Evolutionary conservation across 2,888 invertebrate species (phyloP), one percentile per base, ranked within the genome.

Genomic region (Drosophila birchii): DNA sequence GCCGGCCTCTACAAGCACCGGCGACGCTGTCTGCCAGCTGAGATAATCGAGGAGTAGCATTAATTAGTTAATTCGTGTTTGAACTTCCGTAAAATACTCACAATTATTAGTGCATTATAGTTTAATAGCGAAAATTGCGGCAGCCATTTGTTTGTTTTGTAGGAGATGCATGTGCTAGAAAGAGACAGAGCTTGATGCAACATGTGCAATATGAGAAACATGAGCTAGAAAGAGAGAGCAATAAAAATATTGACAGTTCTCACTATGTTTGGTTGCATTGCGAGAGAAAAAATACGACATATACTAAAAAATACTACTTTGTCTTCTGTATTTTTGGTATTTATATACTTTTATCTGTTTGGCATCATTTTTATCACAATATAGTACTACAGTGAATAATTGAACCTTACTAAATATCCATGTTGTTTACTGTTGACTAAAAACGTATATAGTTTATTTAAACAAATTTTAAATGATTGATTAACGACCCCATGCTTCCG

Each of bases 1-100:
- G 90, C 91, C 0, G 91, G 91, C 0, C 76, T 92, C 34, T 92
- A 92, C 56, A 91, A 91, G 58, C 91, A 92, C 59, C 85, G 86
- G 29, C 86, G 84, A 47, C 80, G 86, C 18, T 86, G 86, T 38
- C 23, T 45, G 3, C 39, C 47, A 8, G 43, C 11, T 16, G 72
- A 70, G 8, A 36, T 64, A 1, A 41, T 64, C 9, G 63, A 64
- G 62, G 61, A 63, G 34, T 61, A 53, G 34, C 7, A 23, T 20
- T 20, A 26, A 5, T 29, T 11, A n/a, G 14, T 47, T 47, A n/a
- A 26, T 32, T 47, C 12, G 14, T 39, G n/a, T 55, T 32, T 14
- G 0, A 51, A 51, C 12, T 34, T 8, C 5, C 14, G 7, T 18
- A 0, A 16, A 51, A 51, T 20, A 34, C 34, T 34, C 34, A 34